A percentile compares a stretch with the other conserved stretches of the same genome.
These are phyloP conservation scores for Styela plicata DNA, from an alignment of 23 tunicate genomes.

Conservation along the genomic window DNA sequence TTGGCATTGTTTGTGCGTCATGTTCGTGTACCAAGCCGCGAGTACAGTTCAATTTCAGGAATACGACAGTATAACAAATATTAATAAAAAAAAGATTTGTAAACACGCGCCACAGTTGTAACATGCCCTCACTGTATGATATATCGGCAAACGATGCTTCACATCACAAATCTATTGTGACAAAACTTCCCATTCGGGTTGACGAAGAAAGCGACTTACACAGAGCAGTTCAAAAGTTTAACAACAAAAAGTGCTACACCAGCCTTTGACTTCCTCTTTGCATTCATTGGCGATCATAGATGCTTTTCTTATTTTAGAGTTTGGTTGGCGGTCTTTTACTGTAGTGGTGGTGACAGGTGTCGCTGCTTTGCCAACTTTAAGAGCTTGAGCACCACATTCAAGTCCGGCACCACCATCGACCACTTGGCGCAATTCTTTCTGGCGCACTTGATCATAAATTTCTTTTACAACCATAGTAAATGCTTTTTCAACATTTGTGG, in stretches of 20 bases:
- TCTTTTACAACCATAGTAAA: slow-evolving; percentile 24
- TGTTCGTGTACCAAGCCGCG: no score
- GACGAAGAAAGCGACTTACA: no score
- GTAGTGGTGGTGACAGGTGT: not conserved
- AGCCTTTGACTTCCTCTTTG: slow-evolving; percentile 23
- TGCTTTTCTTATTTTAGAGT: not conserved
- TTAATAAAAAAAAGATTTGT: no score
- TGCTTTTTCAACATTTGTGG: slow-evolving; percentile 68
- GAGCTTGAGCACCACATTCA: slow-evolving; percentile 15
- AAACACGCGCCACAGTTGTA: no score
- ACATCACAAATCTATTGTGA: no score
- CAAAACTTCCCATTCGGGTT: no score
- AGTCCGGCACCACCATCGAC: slow-evolving; percentile 5
- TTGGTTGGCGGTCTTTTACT: slow-evolving; percentile 7
- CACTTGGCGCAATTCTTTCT: slow-evolving; percentile 9
- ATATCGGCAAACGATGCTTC: no score
- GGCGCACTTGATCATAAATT: slow-evolving; percentile 21
- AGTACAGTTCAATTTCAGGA: no score
- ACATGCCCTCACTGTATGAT: no score
- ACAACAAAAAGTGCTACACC: slow-evolving; percentile 9
- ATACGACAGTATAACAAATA: no score
- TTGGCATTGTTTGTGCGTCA: no score
- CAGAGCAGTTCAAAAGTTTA: no score
- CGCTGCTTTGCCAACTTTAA: not conserved
- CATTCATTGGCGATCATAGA: slow-evolving; percentile 6